These are phyloP conservation scores for Neoaliturus tenellus DNA, from an alignment of 2,888 invertebrate species.

Conservation along the genomic window DNA sequence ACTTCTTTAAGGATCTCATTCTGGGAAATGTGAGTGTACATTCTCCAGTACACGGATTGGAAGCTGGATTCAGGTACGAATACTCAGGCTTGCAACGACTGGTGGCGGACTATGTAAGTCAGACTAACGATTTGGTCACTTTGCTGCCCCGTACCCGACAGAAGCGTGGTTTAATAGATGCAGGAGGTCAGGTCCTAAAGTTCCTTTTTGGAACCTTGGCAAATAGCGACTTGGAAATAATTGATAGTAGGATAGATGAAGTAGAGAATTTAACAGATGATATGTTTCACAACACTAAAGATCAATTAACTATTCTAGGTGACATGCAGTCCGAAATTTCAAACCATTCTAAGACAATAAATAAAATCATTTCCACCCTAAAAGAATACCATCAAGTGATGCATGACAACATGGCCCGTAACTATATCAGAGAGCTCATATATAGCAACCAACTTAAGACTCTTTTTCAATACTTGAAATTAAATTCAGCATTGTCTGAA, in stretches of 20 bases:
- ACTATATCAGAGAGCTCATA: background rate
- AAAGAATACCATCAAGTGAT: too few relatives aligned
- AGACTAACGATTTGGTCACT: background rate
- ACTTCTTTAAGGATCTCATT: background rate
- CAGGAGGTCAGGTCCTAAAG: slow-evolving; percentile 23
- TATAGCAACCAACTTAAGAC: too few relatives aligned
- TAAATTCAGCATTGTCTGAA: too few relatives aligned
- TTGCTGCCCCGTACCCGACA: background rate
- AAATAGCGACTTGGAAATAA: background rate
- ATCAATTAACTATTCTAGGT: background rate
- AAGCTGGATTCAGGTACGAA: background rate
- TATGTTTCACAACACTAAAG: background rate
- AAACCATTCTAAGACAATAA: background rate
- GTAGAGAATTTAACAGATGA: background rate
- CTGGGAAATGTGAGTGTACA: background rate
- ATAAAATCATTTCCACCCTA: background rate
- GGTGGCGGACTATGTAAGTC: background rate
- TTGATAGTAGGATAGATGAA: background rate
- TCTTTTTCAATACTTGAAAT: too few relatives aligned
- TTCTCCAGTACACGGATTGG: background rate
- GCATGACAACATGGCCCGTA: too few relatives aligned
- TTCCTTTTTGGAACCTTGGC: slow-evolving; percentile 18
- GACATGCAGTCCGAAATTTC: background rate
- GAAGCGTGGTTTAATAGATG: slow-evolving; percentile 15
- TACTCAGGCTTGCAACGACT: background rate